Evolutionary conservation across 2,888 invertebrate genomes (phyloP), one percentile per base, ranked within the genome.

Genomic region (Nowickia ferox): DNA sequence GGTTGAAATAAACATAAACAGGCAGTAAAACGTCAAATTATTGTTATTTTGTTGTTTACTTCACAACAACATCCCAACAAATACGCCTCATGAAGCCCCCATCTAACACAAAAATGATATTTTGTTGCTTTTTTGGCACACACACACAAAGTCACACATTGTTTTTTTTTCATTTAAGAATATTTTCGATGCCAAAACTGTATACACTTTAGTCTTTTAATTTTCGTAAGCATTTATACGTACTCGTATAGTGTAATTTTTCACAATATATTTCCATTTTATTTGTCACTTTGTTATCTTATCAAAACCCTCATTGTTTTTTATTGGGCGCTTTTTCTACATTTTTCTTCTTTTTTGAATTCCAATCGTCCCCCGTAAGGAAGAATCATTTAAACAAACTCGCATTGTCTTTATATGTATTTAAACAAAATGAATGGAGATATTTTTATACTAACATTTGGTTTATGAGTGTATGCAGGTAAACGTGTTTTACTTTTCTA

Each of bases 251-350:
- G 30, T 77, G 44, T 55, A 66, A 38, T 57, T 65, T 76, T 76
- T 44, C 30, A 44, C 63, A 65, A 46, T 55, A 6, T 10, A 13
- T 55, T 53, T 38, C 15, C 9, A 48, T 15, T 40, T 51, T 48
- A 53, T 17, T 66, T 51, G 42, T 53, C 53, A 19, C 48, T 17
- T 59, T 71, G 10, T 79, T 84, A 84, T 84, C 84, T 84, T 84
- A 84, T 84, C 84, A 51, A 19, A 84, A 79, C 79, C 69, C 74
- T 75, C 74, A 75, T 84, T 75, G 63, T 71, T 65, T 59, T 42
- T 68, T 19, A 65, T 53, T 22, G 55, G n/a, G 40, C 19, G 2
- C 30, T 66, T 46, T 22, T 53, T 44, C 5, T 59, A n/a, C 46
- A 30, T 46, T 66, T 48, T 2, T 59, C 53, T 5, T 59, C 53